These are phyloP conservation scores for Tetragonula carbonaria DNA, from an alignment of 2,888 invertebrate species.

Conservation along the genomic window DNA sequence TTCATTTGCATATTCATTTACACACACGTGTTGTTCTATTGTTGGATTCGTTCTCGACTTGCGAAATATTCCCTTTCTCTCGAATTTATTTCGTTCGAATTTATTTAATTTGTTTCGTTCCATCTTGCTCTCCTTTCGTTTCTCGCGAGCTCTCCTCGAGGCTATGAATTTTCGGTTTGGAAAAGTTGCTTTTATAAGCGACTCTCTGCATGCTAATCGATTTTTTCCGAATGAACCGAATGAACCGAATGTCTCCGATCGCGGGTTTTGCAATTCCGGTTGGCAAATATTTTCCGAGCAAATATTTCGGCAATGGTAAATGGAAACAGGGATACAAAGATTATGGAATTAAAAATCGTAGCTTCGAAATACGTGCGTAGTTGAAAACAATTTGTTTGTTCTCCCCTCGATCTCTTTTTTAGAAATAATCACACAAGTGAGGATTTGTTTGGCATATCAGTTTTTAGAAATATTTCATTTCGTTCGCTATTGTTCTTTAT, in stretches of 20 bases:
- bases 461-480: not conserved
- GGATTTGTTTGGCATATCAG: not conserved
- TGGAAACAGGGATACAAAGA: not conserved
- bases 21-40: not conserved
- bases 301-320: constrained; percentile 7
- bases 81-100: not conserved
- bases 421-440: no score
- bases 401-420: no score
- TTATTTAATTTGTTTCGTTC: no score
- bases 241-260: no score
- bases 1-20: constrained; percentile 43
- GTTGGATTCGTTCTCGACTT: constrained; percentile 10
- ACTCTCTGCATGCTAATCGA: not conserved
- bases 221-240: constrained; percentile 12
- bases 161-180: not conserved
- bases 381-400: not conserved
- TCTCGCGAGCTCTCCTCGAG: not conserved
- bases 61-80: not conserved
- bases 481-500: no score
- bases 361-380: not conserved
- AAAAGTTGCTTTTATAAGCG: not conserved
- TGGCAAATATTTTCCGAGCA: constrained; percentile 16
- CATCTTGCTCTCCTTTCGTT: not conserved
- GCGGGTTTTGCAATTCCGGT: not conserved
- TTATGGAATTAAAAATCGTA: not conserved